A percentile compares a stretch with the other conserved stretches of the same genome.
These are phyloP conservation scores for Aphaenogaster floridana DNA, from an alignment of 1,140 invertebrate genomes.

Conservation along the genomic window DNA sequence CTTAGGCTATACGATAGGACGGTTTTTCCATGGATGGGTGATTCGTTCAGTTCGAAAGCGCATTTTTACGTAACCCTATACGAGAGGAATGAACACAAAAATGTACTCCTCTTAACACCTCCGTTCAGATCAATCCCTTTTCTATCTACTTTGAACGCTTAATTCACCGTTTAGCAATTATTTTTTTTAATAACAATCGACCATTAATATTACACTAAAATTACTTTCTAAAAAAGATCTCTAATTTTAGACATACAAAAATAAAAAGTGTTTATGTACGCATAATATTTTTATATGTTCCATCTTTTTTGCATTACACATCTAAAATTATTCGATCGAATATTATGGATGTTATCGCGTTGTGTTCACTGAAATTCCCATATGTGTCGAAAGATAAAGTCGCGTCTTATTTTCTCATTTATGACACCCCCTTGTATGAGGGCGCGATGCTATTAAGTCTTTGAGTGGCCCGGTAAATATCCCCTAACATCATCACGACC, in stretches of 20 bases:
- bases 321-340: not conserved
- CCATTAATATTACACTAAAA: not conserved
- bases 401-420: not conserved
- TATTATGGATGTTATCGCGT: slow-evolving; percentile 14
- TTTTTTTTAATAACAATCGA: slow-evolving; percentile 61
- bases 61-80: slow-evolving; percentile 71
- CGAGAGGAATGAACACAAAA: slow-evolving; percentile 59
- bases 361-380: not conserved
- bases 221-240: not conserved
- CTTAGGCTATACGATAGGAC: slow-evolving; percentile 57
- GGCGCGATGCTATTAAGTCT: slow-evolving; percentile 42
- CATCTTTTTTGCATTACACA: not conserved
- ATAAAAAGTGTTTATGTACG: not conserved
- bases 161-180: slow-evolving; percentile 51
- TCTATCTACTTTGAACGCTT: slow-evolving; percentile 30
- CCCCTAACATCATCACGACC: slow-evolving; percentile 40
- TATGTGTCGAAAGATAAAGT: not conserved
- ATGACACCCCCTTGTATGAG: not conserved
- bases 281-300: not conserved
- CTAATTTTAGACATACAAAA: not conserved
- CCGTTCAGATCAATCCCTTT: slow-evolving; percentile 26
- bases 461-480: slow-evolving; percentile 50
- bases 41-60: slow-evolving; percentile 71
- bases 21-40: slow-evolving; percentile 68
- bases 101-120: slow-evolving; percentile 46